Evolutionary conservation across 2,797 vertebrate species (phyloP).

Genomic region (Gymnocypris eckloni): DNA sequence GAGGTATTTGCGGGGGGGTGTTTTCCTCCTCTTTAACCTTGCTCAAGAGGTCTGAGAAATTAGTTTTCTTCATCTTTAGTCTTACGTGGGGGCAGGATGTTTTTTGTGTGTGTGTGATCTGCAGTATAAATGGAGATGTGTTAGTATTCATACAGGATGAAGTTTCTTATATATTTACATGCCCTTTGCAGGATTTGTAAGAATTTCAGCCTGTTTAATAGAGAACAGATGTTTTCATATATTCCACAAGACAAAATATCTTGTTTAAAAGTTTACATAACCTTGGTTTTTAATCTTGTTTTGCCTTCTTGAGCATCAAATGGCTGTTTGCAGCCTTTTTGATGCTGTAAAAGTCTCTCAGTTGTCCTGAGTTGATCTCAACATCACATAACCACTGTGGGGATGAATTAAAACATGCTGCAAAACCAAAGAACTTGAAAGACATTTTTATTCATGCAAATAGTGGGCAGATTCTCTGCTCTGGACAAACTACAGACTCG

Average conservation of each 20-base stretch:
- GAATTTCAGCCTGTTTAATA: neutral
- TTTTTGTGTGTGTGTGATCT: slow-evolving; percentile 2
- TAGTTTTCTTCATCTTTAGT: slow-evolving; percentile 54
- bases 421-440: neutral
- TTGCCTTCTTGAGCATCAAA: neutral
- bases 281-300: neutral
- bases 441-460: neutral
- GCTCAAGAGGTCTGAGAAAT: slow-evolving; percentile 62
- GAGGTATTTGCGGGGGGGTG: slow-evolving; percentile 63
- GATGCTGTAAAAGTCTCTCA: neutral
- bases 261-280: neutral
- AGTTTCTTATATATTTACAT: neutral
- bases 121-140: neutral
- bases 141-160: slow-evolving; percentile 1
- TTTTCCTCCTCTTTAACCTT: slow-evolving; percentile 51
- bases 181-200: neutral
- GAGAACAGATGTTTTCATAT: neutral
- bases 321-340: neutral
- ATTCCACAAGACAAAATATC: neutral
- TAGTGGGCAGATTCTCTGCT: neutral
- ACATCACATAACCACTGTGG: neutral
- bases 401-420: neutral
- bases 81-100: neutral
- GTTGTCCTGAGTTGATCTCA: neutral
- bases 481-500: neutral